These are phyloP conservation scores for Murina feae DNA, from an alignment of 2,113 vertebrate species.

Conservation along the genomic window DNA sequence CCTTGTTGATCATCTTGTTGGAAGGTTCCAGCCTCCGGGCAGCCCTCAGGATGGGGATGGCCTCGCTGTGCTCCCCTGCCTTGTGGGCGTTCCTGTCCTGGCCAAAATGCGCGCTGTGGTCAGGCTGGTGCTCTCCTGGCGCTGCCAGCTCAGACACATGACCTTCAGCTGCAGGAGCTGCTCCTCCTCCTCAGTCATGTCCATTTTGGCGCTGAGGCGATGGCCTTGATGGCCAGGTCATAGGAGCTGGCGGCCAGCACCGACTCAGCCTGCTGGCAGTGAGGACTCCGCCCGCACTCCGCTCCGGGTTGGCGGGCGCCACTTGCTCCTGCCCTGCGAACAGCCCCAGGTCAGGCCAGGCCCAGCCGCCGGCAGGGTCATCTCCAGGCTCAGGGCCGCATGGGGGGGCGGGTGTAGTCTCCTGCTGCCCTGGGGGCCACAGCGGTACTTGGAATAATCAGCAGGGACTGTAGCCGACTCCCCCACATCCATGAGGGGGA, in stretches of 20 bases:
- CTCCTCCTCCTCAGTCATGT: slow-evolving; percentile 90
- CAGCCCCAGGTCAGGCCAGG: slow-evolving; percentile 88
- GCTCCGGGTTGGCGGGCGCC: slow-evolving; percentile 87
- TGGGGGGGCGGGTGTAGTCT: slow-evolving; percentile 85
- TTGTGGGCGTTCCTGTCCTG: slow-evolving; percentile 88
- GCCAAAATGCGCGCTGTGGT: too few species aligned
- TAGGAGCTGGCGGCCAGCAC: slow-evolving; percentile 95
- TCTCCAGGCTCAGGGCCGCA: slow-evolving; percentile 85
- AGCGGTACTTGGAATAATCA: slow-evolving; percentile 92
- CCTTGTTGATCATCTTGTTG: slow-evolving; percentile 93
- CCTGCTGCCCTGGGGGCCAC: slow-evolving; percentile 86
- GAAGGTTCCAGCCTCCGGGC: slow-evolving; percentile 94
- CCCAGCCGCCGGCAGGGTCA: slow-evolving; percentile 85
- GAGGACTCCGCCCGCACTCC: slow-evolving; percentile 88
- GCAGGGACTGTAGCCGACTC: slow-evolving; percentile 88
- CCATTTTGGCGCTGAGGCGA: slow-evolving; percentile 93
- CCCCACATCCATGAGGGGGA: slow-evolving; percentile 90
- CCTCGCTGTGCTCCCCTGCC: slow-evolving; percentile 92
- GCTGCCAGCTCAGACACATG: slow-evolving; percentile 98
- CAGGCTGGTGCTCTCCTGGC: too few species aligned
- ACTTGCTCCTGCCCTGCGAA: slow-evolving; percentile 86
- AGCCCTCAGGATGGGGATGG: slow-evolving; percentile 89
- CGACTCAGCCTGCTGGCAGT: too few species aligned
- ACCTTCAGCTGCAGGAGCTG: slow-evolving; percentile 91
- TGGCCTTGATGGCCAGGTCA: slow-evolving; percentile 90